Conservation (phyloP, 2,888 invertebrate genomes). For the Hydropsyche betteni region DNA sequence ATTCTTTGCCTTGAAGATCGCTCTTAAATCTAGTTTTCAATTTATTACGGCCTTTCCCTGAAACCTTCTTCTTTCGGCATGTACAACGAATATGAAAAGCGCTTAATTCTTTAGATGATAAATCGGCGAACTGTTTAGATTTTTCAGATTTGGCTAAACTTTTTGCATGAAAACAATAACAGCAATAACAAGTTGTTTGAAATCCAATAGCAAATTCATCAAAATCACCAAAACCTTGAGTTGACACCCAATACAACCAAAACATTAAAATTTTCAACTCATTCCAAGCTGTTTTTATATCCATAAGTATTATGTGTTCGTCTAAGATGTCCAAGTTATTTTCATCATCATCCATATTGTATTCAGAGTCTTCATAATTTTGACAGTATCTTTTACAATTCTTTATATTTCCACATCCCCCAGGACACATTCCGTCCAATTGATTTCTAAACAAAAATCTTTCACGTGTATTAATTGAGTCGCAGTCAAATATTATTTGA, state of each 20-base stretch:
- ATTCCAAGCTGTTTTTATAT: conserved; percentile 46
- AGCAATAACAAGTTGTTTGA: conserved; percentile 33
- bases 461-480: conserved; percentile 43
- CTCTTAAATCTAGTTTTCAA: conserved; percentile 13
- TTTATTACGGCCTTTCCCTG: background rate
- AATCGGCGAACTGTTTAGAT: background rate
- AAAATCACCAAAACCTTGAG: conserved; percentile 17
- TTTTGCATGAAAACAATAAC: conserved; percentile 34
- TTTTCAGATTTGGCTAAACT: background rate
- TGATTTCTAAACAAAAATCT: conserved; percentile 22
- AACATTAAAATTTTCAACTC: conserved; percentile 45
- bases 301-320: conserved; percentile 34
- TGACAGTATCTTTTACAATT: conserved; percentile 14
- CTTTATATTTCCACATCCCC: conserved; percentile 23
- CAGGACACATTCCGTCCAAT: conserved; percentile 1
- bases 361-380: background rate
- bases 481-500: conserved; percentile 48
- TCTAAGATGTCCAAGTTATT: background rate
- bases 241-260: conserved; percentile 34
- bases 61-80: conserved; percentile 20
- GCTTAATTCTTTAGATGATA: background rate
- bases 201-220: conserved; percentile 31
- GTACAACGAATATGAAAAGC: background rate
- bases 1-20: conserved; percentile 12
- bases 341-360: background rate